Evolutionary conservation across 2,888 invertebrate genomes (phyloP), one percentile per base, ranked within the genome.

Genomic region (Rhamphomyia laevipes): DNA sequence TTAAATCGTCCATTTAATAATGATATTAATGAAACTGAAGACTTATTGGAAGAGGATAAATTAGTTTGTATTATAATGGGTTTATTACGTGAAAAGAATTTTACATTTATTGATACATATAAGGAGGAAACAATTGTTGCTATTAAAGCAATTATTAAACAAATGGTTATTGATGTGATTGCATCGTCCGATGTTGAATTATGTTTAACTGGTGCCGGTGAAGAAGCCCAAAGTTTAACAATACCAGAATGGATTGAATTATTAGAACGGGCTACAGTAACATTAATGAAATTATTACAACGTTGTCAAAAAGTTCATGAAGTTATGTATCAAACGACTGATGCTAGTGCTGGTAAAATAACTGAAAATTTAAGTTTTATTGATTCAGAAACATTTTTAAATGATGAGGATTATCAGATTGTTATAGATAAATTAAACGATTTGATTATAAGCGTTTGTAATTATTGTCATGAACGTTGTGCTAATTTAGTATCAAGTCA

Each of bases 391-490:
- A 80, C 81, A 50, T 79, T 84, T 64, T 76, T 92, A 57, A 77
- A 80, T 0, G 68, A 75, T 13, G 78, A 77, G 27, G 90, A 92
- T 61, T 77, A 86, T 58, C 67, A 68, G 47, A 76, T 79, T 51
- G 81, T 91, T 9, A 78, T 77, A 52, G 74, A 75, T 12, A 85
- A 84, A 66, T 71, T 95, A 45, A 77, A 78, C 53, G 86, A 89
- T 60, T 77, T 92, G 64, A 73, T 93, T 44, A 76, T 77, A 38
- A 81, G 84, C n/a, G 79, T 93, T 41, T 91, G 90, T 66, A 89
- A 93, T 71, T 89, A 87, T 65, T 90, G 92, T 58, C 91, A 94
- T 68, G 94, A 96, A 65, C 77, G 93, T 55, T 84, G 92, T 70
- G 91, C 91, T 50, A 88, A 90, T 68, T 76, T 95, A 48, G 80